Evolutionary conservation across 2,113 vertebrate genomes (phyloP).

Genomic region (Pithys albifrons): DNA sequence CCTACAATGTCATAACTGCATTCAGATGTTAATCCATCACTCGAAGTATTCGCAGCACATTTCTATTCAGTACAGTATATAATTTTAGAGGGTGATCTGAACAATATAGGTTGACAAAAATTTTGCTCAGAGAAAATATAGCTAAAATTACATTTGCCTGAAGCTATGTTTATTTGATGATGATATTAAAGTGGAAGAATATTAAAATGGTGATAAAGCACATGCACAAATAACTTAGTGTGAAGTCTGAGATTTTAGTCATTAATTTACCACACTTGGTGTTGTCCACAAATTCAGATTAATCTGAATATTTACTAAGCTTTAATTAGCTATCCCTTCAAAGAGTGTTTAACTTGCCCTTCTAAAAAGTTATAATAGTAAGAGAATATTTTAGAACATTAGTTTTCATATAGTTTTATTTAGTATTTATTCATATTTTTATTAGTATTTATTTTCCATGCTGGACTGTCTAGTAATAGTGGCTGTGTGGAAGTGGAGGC

Average conservation of each 20-base stretch:
- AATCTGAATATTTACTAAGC: constrained; percentile 11
- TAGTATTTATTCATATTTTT: neutral
- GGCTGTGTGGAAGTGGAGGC: neutral
- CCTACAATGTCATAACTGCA: neutral
- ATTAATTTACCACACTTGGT: constrained; percentile 7
- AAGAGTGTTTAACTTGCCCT: constrained; percentile 17
- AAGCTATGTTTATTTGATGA: constrained; percentile 7
- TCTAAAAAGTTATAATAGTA: neutral
- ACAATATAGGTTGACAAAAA: neutral
- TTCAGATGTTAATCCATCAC: neutral
- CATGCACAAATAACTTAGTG: constrained; percentile 17
- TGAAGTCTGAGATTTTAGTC: constrained; percentile 22
- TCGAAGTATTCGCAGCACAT: neutral
- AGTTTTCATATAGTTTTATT: neutral
- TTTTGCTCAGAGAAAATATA: neutral
- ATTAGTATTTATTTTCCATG: neutral
- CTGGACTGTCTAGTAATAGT: neutral
- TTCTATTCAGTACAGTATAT: neutral
- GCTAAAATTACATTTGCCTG: neutral
- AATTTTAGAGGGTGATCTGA: neutral
- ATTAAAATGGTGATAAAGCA: constrained; percentile 56
- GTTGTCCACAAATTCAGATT: constrained; percentile 41
- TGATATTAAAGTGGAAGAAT: constrained; percentile 56
- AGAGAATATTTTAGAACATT: neutral
- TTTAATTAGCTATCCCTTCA: constrained; percentile 43